A percentile compares a stretch with the other conserved stretches of the same genome.
These are phyloP conservation scores for Neomonachus schauinslandi DNA, from an alignment of 2,113 vertebrate genomes.

Conservation along the genomic window DNA sequence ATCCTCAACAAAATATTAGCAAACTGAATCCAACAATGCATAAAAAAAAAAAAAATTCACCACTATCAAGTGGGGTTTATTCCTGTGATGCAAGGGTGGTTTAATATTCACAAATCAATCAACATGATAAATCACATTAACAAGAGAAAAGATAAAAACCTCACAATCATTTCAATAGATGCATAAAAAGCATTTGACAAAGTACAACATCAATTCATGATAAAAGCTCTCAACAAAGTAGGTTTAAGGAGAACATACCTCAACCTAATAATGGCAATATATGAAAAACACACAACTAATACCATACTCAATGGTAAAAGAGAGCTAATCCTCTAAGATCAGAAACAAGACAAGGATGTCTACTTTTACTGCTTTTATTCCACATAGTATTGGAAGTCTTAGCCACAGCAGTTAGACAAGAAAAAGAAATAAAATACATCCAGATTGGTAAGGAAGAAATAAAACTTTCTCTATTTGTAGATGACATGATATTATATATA, in stretches of 20 bases:
- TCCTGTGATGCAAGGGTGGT: background rate
- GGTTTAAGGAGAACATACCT: background rate
- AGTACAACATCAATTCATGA: background rate
- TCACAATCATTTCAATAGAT: background rate
- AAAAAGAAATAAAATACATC: background rate
- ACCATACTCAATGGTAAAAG: background rate
- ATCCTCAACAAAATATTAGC: background rate
- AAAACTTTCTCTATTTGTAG: background rate
- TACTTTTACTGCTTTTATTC: background rate
- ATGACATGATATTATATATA: background rate
- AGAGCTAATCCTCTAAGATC: background rate
- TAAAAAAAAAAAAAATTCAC: background rate
- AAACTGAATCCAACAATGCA: background rate
- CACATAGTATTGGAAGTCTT: background rate
- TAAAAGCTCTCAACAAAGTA: background rate
- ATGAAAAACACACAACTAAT: background rate
- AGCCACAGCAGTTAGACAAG: background rate
- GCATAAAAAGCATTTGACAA: background rate
- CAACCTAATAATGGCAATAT: background rate
- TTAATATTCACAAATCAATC: background rate
- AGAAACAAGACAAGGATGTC: background rate
- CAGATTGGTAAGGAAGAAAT: background rate
- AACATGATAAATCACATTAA: background rate
- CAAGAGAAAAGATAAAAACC: background rate
- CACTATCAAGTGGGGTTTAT: background rate